A percentile compares a stretch with the other conserved stretches of the same genome.
phyloP scores from a whole-genome alignment of 2,113 vertebrate genomes.

The Acrocephalus kingi region DNA sequence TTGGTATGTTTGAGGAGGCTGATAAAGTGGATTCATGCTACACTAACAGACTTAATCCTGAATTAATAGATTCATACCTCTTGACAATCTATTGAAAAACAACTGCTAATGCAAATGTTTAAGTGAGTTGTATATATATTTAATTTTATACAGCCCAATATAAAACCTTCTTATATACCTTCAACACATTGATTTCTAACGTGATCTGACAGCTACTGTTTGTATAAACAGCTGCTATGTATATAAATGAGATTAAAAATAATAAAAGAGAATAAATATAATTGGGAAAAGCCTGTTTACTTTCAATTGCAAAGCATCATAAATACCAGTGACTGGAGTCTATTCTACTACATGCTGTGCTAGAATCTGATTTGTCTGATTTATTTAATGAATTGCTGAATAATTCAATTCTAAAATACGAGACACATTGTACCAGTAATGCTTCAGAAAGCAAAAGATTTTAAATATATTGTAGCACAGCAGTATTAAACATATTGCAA shows the following conservation, averaged over 20 bases:
- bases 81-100: not conserved
- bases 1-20: not conserved
- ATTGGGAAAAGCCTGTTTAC: not conserved
- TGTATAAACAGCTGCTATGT: not conserved
- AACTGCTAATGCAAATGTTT: not conserved
- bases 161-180: not conserved
- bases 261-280: not conserved
- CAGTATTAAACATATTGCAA: not conserved
- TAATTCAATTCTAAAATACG: not conserved
- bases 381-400: conserved; percentile 20
- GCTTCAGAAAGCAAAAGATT: not conserved
- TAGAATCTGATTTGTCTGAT: conserved; percentile 17
- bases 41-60: not conserved
- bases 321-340: not conserved
- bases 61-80: not conserved
- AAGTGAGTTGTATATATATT: not conserved
- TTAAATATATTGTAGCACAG: not conserved
- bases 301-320: not conserved
- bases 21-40: not conserved
- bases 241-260: not conserved
- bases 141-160: not conserved
- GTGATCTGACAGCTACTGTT: not conserved
- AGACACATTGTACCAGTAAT: not conserved
- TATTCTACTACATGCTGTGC: not conserved
- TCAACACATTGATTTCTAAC: not conserved